These are phyloP conservation scores for Camponotus fellah DNA, from an alignment of 2,888 invertebrate genomes.

Conservation along the genomic window DNA sequence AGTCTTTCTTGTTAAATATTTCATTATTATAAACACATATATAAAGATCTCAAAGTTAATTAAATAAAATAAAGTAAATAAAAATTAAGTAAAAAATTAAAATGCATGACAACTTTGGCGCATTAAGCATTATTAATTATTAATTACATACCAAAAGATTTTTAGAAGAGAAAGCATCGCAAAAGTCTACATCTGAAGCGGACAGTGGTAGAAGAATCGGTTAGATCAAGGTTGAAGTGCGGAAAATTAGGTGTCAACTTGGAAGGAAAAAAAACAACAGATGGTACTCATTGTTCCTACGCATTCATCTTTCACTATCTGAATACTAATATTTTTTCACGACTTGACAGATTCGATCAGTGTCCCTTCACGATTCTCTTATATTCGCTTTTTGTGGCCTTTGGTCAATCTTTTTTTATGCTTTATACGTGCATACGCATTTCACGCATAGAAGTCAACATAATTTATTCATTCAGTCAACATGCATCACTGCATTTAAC, in stretches of 20 bases:
- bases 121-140: background rate
- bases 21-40: background rate
- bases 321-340: conserved; percentile 74
- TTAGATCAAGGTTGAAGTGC: conserved; percentile 79
- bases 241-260: conserved; percentile 80
- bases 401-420: conserved; percentile 56
- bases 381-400: conserved; percentile 8
- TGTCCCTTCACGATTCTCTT: conserved; percentile 51
- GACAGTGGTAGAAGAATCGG: conserved; percentile 74
- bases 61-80: no score
- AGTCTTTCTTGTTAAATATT: background rate
- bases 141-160: background rate
- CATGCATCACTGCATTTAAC: no score
- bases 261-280: conserved; percentile 65
- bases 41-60: background rate
- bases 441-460: conserved; percentile 32
- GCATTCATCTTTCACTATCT: conserved; percentile 71
- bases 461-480: conserved; percentile 17
- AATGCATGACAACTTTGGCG: background rate
- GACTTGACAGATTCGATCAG: conserved; percentile 77
- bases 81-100: background rate
- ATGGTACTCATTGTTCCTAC: conserved; percentile 71
- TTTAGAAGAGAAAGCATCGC: conserved; percentile 50
- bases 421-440: background rate
- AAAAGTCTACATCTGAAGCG: conserved; percentile 59